A percentile compares a stretch with the other conserved stretches of the same genome.
Conservation (phyloP, 1,140 invertebrate genomes). For the Zaprionus camerounensis region DNA sequence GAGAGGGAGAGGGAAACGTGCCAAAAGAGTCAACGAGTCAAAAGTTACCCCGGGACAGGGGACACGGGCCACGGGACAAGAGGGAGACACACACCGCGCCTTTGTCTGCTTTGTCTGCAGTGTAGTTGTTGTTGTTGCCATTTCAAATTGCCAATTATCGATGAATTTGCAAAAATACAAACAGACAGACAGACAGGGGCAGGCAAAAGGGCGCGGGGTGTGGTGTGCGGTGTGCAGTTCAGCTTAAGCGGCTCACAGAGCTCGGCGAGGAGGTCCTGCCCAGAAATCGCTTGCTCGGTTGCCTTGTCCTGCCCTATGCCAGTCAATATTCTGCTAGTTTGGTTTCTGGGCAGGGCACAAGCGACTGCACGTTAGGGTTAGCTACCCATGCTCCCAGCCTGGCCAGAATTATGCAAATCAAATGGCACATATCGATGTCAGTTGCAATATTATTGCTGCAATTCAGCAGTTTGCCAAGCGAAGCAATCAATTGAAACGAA, state of each 20-base stretch:
- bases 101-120: constrained; percentile 38
- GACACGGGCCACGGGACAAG: neutral
- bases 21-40: constrained; percentile 64
- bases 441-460: constrained; percentile 80
- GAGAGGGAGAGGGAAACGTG: constrained; percentile 50
- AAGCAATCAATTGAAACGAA: constrained; percentile 51
- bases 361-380: constrained; percentile 45
- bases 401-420: constrained; percentile 78
- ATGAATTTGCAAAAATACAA: constrained; percentile 81
- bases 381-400: neutral
- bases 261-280: constrained; percentile 21
- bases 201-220: constrained; percentile 37
- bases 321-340: constrained; percentile 65
- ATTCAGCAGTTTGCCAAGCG: constrained; percentile 68
- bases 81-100: constrained; percentile 31
- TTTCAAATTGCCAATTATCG: constrained; percentile 81
- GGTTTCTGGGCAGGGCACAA: constrained; percentile 33
- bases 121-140: constrained; percentile 63
- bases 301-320: constrained; percentile 23
- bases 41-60: constrained; percentile 56
- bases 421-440: constrained; percentile 79
- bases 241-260: constrained; percentile 66
- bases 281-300: constrained; percentile 13
- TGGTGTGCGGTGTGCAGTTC: constrained; percentile 43
- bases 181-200: constrained; percentile 52